These are phyloP conservation scores for Phodopus roborovskii DNA, from an alignment of 2,113 vertebrate genomes.

Conservation along the genomic window DNA sequence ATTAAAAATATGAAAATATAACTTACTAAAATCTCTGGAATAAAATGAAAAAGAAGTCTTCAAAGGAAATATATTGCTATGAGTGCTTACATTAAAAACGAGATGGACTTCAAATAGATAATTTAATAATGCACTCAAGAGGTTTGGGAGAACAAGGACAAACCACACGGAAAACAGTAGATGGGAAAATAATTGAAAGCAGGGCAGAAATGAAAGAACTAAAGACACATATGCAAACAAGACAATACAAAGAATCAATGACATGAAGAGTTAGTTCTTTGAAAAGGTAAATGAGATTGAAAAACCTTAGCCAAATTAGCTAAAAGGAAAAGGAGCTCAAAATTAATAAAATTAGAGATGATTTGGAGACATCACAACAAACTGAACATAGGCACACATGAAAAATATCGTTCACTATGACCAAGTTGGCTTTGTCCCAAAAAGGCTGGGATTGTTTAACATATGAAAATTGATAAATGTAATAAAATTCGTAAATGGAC, in stretches of 20 bases:
- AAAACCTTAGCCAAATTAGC: neutral
- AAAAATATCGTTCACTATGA: neutral
- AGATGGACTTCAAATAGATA: neutral
- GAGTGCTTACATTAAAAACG: neutral
- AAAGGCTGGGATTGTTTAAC: neutral
- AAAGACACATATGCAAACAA: neutral
- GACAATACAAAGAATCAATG: neutral
- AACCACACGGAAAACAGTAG: neutral
- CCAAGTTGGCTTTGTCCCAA: neutral
- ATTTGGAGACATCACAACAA: neutral
- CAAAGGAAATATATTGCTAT: neutral
- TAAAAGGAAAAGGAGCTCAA: neutral
- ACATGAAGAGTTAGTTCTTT: too few species aligned
- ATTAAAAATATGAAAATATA: neutral
- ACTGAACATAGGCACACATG: too few species aligned
- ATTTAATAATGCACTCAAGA: neutral
- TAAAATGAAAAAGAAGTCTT: neutral
- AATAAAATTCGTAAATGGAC: neutral
- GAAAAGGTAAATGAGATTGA: neutral
- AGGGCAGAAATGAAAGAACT: neutral
- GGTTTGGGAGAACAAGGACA: neutral
- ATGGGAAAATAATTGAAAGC: neutral
- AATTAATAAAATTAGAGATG: neutral
- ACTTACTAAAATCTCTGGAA: neutral
- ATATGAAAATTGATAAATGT: neutral